phyloP scores from a whole-genome alignment of 2,888 invertebrate species.

The Pimpla rufipes region DNA sequence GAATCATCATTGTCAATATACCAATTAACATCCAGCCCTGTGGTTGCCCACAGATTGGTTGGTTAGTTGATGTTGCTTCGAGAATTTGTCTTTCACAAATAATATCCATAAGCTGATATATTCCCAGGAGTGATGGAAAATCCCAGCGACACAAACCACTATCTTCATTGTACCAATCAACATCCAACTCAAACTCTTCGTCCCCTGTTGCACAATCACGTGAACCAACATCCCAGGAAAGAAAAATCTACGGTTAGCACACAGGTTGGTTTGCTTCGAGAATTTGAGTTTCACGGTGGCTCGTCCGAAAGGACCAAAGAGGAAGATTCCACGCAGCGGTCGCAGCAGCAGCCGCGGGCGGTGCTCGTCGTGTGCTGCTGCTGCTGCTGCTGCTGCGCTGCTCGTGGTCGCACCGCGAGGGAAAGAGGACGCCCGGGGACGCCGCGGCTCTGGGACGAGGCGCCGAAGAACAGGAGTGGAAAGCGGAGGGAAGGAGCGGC shows the following conservation, averaged over 20 bases:
- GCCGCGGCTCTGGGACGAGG: neutral
- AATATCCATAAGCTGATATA: too few species aligned
- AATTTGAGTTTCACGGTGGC: conserved; percentile 24
- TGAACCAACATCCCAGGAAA: neutral
- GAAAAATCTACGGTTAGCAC: neutral
- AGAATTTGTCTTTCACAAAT: too few species aligned
- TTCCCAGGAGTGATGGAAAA: too few species aligned
- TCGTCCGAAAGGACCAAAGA: conserved; percentile 4
- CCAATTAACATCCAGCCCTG: too few species aligned
- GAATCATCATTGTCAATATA: too few species aligned
- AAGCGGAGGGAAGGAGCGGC: neutral
- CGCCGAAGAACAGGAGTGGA: neutral
- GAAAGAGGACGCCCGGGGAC: conserved; percentile 12
- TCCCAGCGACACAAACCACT: too few species aligned
- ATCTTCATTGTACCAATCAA: too few species aligned
- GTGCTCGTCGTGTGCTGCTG: conserved; percentile 13
- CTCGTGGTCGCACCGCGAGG: conserved; percentile 44
- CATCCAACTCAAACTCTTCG: too few species aligned
- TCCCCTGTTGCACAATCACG: neutral
- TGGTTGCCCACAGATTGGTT: too few species aligned
- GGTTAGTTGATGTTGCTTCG: too few species aligned
- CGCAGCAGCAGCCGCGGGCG: conserved; percentile 23
- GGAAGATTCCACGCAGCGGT: conserved; percentile 45
- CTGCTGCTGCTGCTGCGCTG: conserved; percentile 33
- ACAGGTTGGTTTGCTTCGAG: neutral